A percentile compares a stretch with the other conserved stretches of the same genome.
phyloP scores from a whole-genome alignment of 2,888 invertebrate genomes.

The Myathropa florea region DNA sequence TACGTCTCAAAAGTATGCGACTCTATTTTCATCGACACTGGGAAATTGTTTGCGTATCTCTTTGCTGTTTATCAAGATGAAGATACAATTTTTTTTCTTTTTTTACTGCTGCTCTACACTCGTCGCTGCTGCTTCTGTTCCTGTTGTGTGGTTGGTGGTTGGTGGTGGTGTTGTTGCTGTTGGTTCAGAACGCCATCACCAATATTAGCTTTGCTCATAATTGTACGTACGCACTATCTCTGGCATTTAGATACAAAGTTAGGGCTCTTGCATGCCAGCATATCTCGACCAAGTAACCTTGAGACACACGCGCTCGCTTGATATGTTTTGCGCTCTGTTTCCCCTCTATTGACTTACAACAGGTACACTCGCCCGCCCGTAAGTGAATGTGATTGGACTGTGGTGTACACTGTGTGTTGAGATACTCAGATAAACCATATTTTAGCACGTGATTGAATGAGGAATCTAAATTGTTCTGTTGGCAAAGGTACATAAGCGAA shows the following conservation, averaged over 20 bases:
- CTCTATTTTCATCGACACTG: background rate
- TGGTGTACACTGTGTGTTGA: background rate
- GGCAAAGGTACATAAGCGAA: constrained; percentile 23
- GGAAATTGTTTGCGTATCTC: background rate
- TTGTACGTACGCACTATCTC: background rate
- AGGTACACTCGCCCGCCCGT: background rate
- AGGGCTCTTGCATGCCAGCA: background rate
- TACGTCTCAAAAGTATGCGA: background rate
- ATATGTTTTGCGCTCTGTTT: background rate
- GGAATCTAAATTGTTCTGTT: constrained; percentile 20
- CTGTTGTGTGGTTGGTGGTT: background rate
- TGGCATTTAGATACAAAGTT: background rate
- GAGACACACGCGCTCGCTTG: background rate
- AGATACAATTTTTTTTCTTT: background rate
- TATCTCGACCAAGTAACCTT: background rate
- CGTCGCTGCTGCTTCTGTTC: background rate
- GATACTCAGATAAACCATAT: background rate
- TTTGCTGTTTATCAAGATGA: background rate
- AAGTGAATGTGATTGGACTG: background rate
- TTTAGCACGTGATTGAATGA: constrained; percentile 56
- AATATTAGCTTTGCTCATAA: background rate
- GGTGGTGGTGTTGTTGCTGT: no score
- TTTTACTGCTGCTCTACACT: background rate
- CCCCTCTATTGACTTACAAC: background rate
- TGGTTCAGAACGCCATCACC: background rate